phyloP scores from a whole-genome alignment of 2,888 invertebrate species.

The Drosophila rubida region DNA sequence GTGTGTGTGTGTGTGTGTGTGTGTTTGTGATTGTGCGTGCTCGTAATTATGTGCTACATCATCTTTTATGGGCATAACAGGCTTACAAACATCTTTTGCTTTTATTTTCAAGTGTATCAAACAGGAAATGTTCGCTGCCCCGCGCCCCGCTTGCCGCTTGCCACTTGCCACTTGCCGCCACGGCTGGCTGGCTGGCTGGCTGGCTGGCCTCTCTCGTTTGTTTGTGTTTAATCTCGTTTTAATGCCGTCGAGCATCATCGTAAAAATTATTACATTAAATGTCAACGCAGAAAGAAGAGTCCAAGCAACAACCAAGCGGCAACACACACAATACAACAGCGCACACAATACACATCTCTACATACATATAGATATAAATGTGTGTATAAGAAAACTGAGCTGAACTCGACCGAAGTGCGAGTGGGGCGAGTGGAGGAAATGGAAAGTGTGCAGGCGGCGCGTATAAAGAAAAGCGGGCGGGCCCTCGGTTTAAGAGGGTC shows the following conservation, averaged over 20 bases:
- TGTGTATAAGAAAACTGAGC: slow-evolving; percentile 12
- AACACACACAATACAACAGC: slow-evolving; percentile 19
- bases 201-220: slow-evolving; percentile 54
- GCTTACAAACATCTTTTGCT: slow-evolving; percentile 46
- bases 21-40: slow-evolving; percentile 40
- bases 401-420: neutral
- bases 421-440: slow-evolving; percentile 16
- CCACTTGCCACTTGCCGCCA: neutral
- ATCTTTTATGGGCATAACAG: slow-evolving; percentile 70
- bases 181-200: neutral
- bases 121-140: slow-evolving; percentile 41
- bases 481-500: slow-evolving; percentile 71
- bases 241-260: slow-evolving; percentile 80
- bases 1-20: slow-evolving; percentile 8
- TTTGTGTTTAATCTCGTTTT: slow-evolving; percentile 80
- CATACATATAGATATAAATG: neutral
- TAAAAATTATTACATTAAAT: slow-evolving; percentile 79
- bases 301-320: slow-evolving; percentile 41
- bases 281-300: slow-evolving; percentile 66
- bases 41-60: slow-evolving; percentile 76
- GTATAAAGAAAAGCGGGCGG: slow-evolving; percentile 32
- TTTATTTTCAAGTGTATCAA: slow-evolving; percentile 71
- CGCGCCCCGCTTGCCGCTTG: neutral
- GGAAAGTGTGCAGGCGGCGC: slow-evolving; percentile 39
- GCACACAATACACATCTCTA: slow-evolving; percentile 3